A percentile compares a stretch with the other conserved stretches of the same genome.
phyloP scores from a whole-genome alignment of 2,888 invertebrate genomes.

The Lasioglossum morio region DNA sequence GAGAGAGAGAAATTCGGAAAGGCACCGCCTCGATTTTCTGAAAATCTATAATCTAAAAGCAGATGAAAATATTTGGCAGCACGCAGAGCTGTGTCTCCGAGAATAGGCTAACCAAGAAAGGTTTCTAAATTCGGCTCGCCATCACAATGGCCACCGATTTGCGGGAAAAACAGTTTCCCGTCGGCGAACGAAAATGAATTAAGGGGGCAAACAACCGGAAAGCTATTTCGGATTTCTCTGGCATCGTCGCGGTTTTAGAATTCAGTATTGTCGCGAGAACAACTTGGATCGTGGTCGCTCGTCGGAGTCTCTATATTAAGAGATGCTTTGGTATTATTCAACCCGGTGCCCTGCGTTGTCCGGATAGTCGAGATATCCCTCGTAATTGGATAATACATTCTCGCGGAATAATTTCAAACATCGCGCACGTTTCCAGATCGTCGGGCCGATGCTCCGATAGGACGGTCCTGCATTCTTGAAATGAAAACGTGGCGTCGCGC shows the following conservation, averaged over 20 bases:
- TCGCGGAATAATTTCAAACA: conserved; percentile 31
- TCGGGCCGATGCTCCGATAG: neutral
- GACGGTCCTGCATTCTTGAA: neutral
- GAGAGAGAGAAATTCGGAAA: neutral
- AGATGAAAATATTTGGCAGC: neutral
- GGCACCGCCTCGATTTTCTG: neutral
- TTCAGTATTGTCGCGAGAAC: conserved; percentile 19
- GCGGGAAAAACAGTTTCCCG: neutral
- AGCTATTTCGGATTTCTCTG: conserved; percentile 37
- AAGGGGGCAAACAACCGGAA: conserved; percentile 24
- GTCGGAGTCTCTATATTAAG: conserved; percentile 19
- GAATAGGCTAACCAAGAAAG: neutral
- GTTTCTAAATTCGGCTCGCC: neutral
- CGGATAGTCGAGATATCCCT: conserved; percentile 22
- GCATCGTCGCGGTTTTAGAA: conserved; percentile 13
- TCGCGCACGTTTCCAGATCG: conserved; percentile 16
- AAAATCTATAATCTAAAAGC: neutral
- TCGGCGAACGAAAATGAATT: conserved; percentile 13
- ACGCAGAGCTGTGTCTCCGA: neutral
- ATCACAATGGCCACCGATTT: neutral
- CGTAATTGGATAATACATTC: conserved; percentile 47
- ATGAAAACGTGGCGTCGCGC: neutral
- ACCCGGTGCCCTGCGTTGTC: neutral
- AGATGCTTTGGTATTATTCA: conserved; percentile 31
- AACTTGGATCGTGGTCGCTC: neutral